Percentiles rank a stretch among this genome's conserved stretches.
Conservation (phyloP, 1,140 invertebrate species). For the Drepana arcuata region DNA sequence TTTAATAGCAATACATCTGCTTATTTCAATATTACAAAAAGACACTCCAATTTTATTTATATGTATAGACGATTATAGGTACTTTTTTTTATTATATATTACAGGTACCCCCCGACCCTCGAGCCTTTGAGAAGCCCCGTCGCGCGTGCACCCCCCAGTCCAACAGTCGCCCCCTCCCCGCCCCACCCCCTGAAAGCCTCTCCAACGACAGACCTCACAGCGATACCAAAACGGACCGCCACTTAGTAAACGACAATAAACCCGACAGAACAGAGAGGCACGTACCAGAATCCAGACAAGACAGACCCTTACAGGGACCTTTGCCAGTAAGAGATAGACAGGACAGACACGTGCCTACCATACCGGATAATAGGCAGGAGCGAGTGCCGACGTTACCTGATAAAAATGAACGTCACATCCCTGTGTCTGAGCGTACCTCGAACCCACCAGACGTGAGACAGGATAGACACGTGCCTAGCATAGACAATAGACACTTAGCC, state of each 20-base stretch:
- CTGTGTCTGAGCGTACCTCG: constrained; percentile 1
- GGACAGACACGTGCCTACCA: constrained; percentile 1
- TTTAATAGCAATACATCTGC: no score
- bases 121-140: constrained; percentile 58
- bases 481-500: constrained; percentile 5
- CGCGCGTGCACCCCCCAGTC: constrained; percentile 57
- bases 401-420: constrained; percentile 2
- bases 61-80: no score
- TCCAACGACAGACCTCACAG: constrained; percentile 16
- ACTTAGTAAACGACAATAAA: constrained; percentile 3
- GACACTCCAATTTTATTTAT: no score
- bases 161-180: constrained; percentile 52
- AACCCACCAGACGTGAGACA: neutral
- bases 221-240: constrained; percentile 17
- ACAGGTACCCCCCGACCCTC: constrained; percentile 56
- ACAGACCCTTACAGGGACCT: neutral
- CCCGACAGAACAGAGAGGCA: neutral
- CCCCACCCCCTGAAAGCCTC: constrained; percentile 39
- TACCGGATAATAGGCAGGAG: constrained; percentile 19
- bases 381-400: constrained; percentile 3
- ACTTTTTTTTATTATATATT: constrained; percentile 8
- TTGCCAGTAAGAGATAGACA: constrained; percentile 11
- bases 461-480: constrained; percentile 6
- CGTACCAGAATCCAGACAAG: constrained; percentile 3
- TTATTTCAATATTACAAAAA: no score